Base-by-base conservation (phyloP, 2,797 vertebrate species). In the Linurgus olivaceus region DNA sequence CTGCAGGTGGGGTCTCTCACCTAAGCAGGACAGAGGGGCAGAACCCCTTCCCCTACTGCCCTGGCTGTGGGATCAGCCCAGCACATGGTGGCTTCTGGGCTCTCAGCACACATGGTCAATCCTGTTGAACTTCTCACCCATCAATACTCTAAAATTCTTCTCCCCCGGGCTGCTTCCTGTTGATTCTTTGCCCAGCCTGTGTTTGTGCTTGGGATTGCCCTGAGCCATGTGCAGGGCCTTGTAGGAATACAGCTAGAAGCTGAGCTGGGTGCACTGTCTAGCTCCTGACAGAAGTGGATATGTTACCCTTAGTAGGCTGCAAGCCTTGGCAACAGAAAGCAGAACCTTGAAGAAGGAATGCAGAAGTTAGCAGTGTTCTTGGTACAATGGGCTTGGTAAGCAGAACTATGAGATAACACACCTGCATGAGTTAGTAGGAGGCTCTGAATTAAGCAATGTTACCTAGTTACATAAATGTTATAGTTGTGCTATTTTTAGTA, bases 71-170 rank as follows among this genome's bases (percentile, higher is more conserved):
- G 42, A 55, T 44, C 26, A 54, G 50, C 19, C n/a, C 55, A 70
- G 63, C 31, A 18, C 40, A 24, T 0, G 4, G 9, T 14, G 26
- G 10, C 16, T n/a, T 48, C 33, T 63, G 66, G 28, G 55, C 48
- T 62, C 7, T 4, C 17, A 23, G 33, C 0, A 0, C 16, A 35
- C 25, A 6, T 14, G 7, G 33, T 11, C 3, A 19, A 15, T 78
- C 51, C 5, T 24, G 8, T 4, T 17, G 14, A 51, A 31, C 13
- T 73, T 55, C 12, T 42, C 48, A 21, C 3, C 31, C 14, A 6
- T 29, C 47, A 28, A 0, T 11, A 37, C 7, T 31, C 40, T 24
- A 13, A 20, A n/a, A 40, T 31, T 35, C 38, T 52, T 62, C 21
- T 65, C 16, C 13, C 4, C 35, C 15, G 37, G 11, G 13, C 50